A percentile compares a stretch with the other conserved stretches of the same genome.
phyloP scores from a whole-genome alignment of 2,888 invertebrate species.

The Ornithoptera alexandrae region DNA sequence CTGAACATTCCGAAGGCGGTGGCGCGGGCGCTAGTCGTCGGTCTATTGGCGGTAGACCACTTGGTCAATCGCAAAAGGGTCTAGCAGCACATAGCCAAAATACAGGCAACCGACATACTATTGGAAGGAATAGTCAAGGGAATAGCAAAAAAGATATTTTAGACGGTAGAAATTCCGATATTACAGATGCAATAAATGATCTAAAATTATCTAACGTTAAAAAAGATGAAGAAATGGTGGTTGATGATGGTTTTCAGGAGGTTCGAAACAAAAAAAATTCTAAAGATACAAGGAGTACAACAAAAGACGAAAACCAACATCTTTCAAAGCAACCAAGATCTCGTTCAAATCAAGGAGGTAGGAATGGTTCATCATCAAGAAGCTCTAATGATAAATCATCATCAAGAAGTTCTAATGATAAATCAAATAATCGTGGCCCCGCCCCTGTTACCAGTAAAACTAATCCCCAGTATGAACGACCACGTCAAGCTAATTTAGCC shows the following conservation, averaged over 20 bases:
- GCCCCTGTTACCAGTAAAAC: conserved; percentile 60
- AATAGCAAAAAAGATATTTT: conserved; percentile 54
- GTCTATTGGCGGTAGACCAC: conserved; percentile 52
- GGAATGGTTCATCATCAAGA: conserved; percentile 68
- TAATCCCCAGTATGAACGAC: conserved; percentile 66
- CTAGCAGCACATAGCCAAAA: conserved; percentile 63
- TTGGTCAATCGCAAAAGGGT: conserved; percentile 53
- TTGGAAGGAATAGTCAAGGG: conserved; percentile 52
- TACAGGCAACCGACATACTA: conserved; percentile 57
- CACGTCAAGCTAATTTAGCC: conserved; percentile 83
- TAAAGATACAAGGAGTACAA: conserved; percentile 77
- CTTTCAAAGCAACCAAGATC: conserved; percentile 65
- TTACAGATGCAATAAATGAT: conserved; percentile 69
- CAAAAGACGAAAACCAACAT: conserved; percentile 63
- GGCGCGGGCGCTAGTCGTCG: conserved; percentile 56
- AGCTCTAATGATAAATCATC: conserved; percentile 70
- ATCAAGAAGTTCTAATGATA: conserved; percentile 66
- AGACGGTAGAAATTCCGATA: conserved; percentile 62
- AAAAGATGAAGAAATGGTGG: conserved; percentile 70
- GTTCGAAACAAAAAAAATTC: conserved; percentile 89
- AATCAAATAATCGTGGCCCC: conserved; percentile 58
- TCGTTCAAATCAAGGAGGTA: conserved; percentile 70
- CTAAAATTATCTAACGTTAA: conserved; percentile 59
- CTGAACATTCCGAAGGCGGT: conserved; percentile 87
- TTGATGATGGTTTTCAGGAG: conserved; percentile 90